These are phyloP conservation scores for Ploceus nigricollis DNA, from an alignment of 2,113 vertebrate species.

Conservation along the genomic window DNA sequence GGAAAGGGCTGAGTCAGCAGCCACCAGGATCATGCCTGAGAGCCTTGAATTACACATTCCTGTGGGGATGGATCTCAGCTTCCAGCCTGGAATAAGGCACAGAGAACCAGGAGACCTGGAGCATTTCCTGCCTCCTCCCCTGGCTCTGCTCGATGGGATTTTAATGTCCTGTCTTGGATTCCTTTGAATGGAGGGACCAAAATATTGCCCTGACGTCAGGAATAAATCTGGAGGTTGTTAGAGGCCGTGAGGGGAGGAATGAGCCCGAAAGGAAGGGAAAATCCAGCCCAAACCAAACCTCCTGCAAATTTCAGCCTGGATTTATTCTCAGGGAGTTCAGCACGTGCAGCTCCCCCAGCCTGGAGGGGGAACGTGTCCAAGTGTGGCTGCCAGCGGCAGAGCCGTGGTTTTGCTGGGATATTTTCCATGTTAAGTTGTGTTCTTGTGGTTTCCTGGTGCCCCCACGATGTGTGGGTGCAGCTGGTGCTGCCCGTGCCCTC, in stretches of 20 bases:
- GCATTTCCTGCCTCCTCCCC: not conserved
- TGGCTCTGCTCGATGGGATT: not conserved
- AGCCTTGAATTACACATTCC: not conserved
- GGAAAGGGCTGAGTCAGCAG: conserved; percentile 29
- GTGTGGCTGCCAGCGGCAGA: not conserved
- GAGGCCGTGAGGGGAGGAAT: not conserved
- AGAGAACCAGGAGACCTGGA: not conserved
- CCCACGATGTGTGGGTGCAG: fast-evolving
- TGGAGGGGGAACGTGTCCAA: fast-evolving
- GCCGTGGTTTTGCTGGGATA: not conserved
- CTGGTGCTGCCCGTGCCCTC: fast-evolving
- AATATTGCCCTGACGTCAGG: not conserved
- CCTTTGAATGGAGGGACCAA: not conserved
- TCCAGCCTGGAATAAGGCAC: not conserved
- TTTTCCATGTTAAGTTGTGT: not conserved
- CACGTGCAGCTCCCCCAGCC: not conserved
- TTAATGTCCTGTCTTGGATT: not conserved
- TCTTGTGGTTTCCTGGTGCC: not conserved
- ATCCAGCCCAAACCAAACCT: not conserved
- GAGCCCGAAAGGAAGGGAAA: not conserved
- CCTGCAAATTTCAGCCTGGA: not conserved
- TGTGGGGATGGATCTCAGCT: not conserved
- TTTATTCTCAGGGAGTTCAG: not conserved
- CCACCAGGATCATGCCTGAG: not conserved
- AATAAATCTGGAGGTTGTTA: not conserved